Evolutionary conservation across 2,888 invertebrate genomes (phyloP).

Genomic region (Atethmia centrago): DNA sequence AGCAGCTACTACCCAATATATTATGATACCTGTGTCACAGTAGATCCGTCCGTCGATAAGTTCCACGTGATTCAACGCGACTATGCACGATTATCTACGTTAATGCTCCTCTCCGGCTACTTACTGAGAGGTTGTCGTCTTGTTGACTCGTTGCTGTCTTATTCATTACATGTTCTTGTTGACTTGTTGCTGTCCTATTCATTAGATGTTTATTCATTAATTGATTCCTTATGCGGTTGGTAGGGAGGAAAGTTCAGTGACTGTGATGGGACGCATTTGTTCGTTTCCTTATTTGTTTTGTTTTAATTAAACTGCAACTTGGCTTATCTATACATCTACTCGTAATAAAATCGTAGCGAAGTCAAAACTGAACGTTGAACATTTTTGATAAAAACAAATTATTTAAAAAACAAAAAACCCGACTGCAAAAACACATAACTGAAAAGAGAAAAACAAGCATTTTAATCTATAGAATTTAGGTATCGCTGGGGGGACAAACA

Average conservation of each 20-base stretch:
- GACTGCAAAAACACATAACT: too few species aligned
- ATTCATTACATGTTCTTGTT: slow-evolving; percentile 8
- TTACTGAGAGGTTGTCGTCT: neutral
- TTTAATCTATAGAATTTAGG: too few species aligned
- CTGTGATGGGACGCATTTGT: neutral
- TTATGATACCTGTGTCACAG: neutral
- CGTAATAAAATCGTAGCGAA: too few species aligned
- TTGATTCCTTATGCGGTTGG: slow-evolving; percentile 4
- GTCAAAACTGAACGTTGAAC: too few species aligned
- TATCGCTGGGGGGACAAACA: too few species aligned
- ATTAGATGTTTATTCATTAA: slow-evolving; percentile 20
- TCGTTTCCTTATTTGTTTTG: neutral
- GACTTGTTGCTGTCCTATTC: slow-evolving; percentile 8
- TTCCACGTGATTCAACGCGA: neutral
- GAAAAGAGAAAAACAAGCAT: too few species aligned
- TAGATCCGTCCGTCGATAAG: too few species aligned
- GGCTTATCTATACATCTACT: too few species aligned
- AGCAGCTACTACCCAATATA: neutral
- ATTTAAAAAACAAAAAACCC: too few species aligned
- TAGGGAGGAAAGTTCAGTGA: neutral
- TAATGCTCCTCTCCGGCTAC: neutral
- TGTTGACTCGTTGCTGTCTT: neutral
- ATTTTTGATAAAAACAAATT: too few species aligned
- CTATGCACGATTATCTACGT: slow-evolving; percentile 25
- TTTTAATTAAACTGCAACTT: neutral